These are phyloP conservation scores for Drosophila bocqueti DNA, from an alignment of 1,140 invertebrate genomes.

Conservation along the genomic window DNA sequence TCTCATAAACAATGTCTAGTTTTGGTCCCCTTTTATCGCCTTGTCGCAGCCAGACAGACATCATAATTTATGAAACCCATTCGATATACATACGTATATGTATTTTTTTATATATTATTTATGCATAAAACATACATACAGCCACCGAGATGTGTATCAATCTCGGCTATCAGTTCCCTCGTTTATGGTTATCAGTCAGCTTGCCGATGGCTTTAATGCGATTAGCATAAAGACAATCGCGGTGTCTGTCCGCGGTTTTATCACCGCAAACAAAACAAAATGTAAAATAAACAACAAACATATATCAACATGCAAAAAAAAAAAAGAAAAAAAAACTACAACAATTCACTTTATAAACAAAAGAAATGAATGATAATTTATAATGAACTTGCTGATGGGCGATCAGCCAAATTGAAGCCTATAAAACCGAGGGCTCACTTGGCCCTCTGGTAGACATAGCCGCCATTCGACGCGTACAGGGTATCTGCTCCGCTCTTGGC, in stretches of 20 bases:
- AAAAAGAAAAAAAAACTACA: slow-evolving; percentile 8
- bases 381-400: slow-evolving; percentile 37
- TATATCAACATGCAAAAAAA: slow-evolving; percentile 13
- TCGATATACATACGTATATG: background rate
- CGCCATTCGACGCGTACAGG: slow-evolving; percentile 77
- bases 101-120: background rate
- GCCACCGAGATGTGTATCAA: slow-evolving; percentile 25
- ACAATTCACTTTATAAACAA: slow-evolving; percentile 17
- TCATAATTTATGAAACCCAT: slow-evolving; percentile 31
- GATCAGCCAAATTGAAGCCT: slow-evolving; percentile 10
- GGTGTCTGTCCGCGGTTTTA: slow-evolving; percentile 38
- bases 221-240: slow-evolving; percentile 54
- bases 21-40: slow-evolving; percentile 2
- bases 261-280: slow-evolving; percentile 29
- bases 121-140: slow-evolving; percentile 27
- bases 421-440: slow-evolving; percentile 52
- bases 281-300: background rate
- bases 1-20: slow-evolving; percentile 3
- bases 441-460: slow-evolving; percentile 71
- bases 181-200: slow-evolving; percentile 42
- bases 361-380: slow-evolving; percentile 71
- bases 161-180: slow-evolving; percentile 29
- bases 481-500: slow-evolving; percentile 49
- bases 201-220: slow-evolving; percentile 1
- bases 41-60: background rate